Evolutionary conservation across 2,113 vertebrate species (phyloP).

Genomic region (Dasyurus viverrinus): DNA sequence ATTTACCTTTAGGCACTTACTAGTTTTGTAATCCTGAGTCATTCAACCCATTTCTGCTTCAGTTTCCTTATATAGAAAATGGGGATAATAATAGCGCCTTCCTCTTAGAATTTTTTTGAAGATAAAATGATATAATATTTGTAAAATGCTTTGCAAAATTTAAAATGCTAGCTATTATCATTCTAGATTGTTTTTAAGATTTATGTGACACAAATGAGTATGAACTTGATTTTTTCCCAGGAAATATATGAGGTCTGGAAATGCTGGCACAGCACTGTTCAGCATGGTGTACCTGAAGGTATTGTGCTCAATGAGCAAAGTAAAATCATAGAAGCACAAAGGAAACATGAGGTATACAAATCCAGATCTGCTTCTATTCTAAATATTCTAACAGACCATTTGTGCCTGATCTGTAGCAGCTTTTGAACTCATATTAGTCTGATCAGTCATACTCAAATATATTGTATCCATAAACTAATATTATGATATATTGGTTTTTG

Average conservation of each 20-base stretch:
- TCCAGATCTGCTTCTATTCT: neutral
- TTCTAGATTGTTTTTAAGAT: neutral
- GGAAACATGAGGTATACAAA: neutral
- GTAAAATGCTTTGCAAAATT: neutral
- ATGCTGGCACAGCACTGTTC: neutral
- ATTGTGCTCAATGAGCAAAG: neutral
- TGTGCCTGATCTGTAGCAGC: too few relatives aligned
- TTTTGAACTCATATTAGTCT: neutral
- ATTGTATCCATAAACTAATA: neutral
- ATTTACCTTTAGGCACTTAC: neutral
- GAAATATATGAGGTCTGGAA: neutral
- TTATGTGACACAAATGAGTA: neutral
- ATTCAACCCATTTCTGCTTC: neutral
- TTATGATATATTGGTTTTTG: neutral
- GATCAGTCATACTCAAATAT: neutral
- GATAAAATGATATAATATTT: neutral
- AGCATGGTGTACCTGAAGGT: neutral
- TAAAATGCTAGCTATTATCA: neutral
- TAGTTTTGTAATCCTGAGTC: neutral
- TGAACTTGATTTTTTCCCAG: neutral
- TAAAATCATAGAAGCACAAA: neutral
- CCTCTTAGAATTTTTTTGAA: neutral
- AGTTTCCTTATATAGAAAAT: neutral
- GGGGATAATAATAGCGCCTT: neutral
- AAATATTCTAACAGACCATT: neutral